Evolutionary conservation across 2,888 invertebrate genomes (phyloP), one percentile per base, ranked within the genome.

Genomic region (Pachymerium ferrugineum): DNA sequence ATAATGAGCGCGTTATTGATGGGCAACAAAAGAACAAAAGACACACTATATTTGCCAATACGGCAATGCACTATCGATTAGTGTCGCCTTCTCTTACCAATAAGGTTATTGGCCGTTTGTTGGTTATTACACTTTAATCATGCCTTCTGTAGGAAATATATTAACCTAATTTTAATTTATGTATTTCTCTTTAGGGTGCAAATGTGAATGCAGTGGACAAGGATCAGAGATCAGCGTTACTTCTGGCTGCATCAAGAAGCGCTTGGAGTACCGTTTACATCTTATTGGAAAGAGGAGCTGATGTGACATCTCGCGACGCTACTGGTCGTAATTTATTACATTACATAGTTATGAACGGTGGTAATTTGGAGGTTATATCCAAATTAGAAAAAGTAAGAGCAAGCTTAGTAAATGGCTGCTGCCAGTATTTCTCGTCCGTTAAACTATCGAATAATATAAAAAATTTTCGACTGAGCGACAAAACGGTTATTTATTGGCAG

Each of bases 281-380:
- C 5, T 84, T 94, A 80, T 88, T 93, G 73, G 85, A 87, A 6
- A 84, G 90, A 5, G 90, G 91, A 0, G 93, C 93, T 0, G 88
- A 92, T 79, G 89, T 93, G 28, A 86, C 87, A 75, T 85, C 91
- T 12, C 92, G 90, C 80, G 94, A 94, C 81, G 87, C 88, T 4
- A 89, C 90, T 78, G 87, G 87, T 14, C 86, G 94, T 35, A 94
- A 94, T 81, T 89, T 94, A 3, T 84, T 95, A 0, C 94, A 94
- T 82, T 86, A 93, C 29, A 90, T 93, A 3, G 92, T 94, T 10
- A 90, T 92, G 86, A 92, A 91, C 78, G 93, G 94, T 0, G 92
- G 92, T 0, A 84, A 90, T 4, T 85, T 92, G 38, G 90, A 90
- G 76, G 90, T 92, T 79, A 89, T 91, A 14, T 29, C 54, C 25